Conservation (phyloP, 2,888 invertebrate species). For the Nipponacmea schrenckii region DNA sequence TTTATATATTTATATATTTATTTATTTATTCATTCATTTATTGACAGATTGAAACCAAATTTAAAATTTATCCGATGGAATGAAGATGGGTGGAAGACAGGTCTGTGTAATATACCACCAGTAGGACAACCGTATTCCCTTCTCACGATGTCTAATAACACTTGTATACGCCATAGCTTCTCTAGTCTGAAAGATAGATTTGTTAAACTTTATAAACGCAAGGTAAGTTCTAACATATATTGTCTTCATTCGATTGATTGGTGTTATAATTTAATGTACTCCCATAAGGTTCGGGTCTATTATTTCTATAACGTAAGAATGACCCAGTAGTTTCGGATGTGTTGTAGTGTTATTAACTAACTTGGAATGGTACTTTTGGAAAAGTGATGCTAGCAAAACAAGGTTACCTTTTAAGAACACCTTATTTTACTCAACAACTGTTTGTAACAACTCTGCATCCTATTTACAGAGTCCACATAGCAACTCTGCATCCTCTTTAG, state of each 20-base stretch:
- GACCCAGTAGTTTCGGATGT: no score
- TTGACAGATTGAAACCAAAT: slow-evolving; percentile 58
- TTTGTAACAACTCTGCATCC: neutral
- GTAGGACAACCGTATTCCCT: slow-evolving; percentile 67
- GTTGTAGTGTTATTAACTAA: no score
- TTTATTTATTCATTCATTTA: neutral
- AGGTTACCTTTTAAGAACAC: neutral
- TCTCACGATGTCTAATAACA: slow-evolving; percentile 68
- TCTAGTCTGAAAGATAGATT: slow-evolving; percentile 63
- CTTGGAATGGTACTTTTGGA: no score
- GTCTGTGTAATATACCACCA: slow-evolving; percentile 67
- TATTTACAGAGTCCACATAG: no score
- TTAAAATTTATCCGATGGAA: slow-evolving; percentile 69
- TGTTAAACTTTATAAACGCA: slow-evolving; percentile 66
- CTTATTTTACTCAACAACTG: neutral
- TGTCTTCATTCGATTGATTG: no score
- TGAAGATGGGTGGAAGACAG: slow-evolving; percentile 69
- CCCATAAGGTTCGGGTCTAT: no score
- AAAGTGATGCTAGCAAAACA: no score
- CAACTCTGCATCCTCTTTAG: no score
- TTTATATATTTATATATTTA: neutral
- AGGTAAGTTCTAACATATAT: slow-evolving; percentile 44
- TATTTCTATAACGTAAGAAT: no score
- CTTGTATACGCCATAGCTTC: slow-evolving; percentile 66
- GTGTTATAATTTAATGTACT: no score